Evolutionary conservation across 2,888 invertebrate genomes (phyloP), one percentile per base, ranked within the genome.

Genomic region (Drosophila nr. perissopoda): DNA sequence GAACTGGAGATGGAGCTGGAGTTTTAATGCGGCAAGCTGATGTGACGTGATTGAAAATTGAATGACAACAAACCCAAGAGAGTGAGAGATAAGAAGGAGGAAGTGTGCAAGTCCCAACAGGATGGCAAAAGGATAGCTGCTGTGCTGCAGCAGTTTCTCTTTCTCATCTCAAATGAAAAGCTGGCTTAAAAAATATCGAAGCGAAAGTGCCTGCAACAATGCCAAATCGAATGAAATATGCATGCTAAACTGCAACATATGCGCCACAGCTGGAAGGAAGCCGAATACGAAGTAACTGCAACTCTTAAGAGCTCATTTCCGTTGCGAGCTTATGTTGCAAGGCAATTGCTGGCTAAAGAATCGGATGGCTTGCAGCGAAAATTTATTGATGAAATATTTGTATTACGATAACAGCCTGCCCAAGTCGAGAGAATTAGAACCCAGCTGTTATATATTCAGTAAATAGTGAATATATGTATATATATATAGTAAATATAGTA

Each of bases 41-140:
- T 49, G 51, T 58, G 58, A 69, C 58, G 33, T 69, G 69, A 78
- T 79, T 73, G 82, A 65, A 73, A 82, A 67, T 69, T 73, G 54
- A 73, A 72, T 67, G 67, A 31, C 53, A 62, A 48, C 34, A 18
- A 45, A 51, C 21, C 25, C 27, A 38, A 25, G 4, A 25, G 11
- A 7, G 18, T 18, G 4, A 25, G 11, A 7, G 18, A 27, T 29
- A 18, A 11, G 21, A 16, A 11, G n/a, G 11, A 13, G 18, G 21
- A 34, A 25, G 48, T n/a, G n/a, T 25, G 45, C 8, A n/a, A 18
- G 54, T 25, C 38, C 45, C 42, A 21, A 18, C 49, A 67, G 42
- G 34, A 34, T 54, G n/a, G 59, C 67, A 72, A 68, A 71, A 63
- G 64, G 52, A 71, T 45, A 40, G 42, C 49, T 27, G 56, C n/a